These are phyloP conservation scores for Oophaga sylvatica DNA, from an alignment of 2,797 vertebrate species.

Conservation along the genomic window DNA sequence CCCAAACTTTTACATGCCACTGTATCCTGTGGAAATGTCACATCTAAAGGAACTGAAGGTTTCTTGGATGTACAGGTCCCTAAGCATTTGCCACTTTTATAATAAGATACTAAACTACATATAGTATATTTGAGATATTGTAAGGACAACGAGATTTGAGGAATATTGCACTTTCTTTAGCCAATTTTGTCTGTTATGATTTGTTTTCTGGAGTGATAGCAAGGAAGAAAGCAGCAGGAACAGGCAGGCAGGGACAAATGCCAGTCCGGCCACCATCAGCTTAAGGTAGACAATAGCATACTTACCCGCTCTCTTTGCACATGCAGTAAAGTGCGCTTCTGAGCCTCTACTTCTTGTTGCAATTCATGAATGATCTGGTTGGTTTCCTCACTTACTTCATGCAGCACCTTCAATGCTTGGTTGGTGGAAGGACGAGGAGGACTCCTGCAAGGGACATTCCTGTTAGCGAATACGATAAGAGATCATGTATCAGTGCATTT, in stretches of 20 bases:
- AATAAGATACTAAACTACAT: not conserved
- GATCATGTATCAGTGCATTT: not conserved
- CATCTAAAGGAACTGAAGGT: not conserved
- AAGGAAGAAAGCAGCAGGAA: not conserved
- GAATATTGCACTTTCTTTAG: not conserved
- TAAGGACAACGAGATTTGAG: not conserved
- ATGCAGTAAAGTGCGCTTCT: conserved; percentile 65
- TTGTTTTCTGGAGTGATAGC: not conserved
- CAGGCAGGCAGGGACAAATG: not conserved
- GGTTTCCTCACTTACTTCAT: conserved; percentile 68
- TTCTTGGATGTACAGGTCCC: not conserved
- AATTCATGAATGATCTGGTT: conserved; percentile 69
- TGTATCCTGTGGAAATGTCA: too few species aligned
- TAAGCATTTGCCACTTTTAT: too few species aligned
- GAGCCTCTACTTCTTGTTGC: conserved; percentile 69
- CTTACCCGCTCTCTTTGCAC: conserved; percentile 72
- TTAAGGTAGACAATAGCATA: not conserved
- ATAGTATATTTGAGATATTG: too few species aligned
- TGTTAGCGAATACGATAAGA: not conserved
- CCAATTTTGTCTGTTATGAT: not conserved
- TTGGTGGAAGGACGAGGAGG: conserved; percentile 65
- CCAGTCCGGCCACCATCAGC: not conserved
- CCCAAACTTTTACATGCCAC: too few species aligned
- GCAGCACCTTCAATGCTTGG: conserved; percentile 67
- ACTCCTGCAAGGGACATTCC: conserved; percentile 8